These are phyloP conservation scores for Ornithorhynchus anatinus DNA, from an alignment of 2,113 vertebrate species.

Conservation along the genomic window DNA sequence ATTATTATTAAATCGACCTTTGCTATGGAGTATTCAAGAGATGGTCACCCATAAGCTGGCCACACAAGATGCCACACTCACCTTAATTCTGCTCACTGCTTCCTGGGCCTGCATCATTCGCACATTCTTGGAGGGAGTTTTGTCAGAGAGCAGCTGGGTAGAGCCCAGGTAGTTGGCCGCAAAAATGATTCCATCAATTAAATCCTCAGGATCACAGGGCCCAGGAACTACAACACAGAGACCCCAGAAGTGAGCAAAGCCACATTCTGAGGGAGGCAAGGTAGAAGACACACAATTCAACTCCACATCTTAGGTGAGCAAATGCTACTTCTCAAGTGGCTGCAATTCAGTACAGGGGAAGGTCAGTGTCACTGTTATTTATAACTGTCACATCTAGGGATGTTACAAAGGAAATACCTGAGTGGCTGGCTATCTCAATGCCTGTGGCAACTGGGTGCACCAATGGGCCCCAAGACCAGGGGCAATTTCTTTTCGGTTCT, in stretches of 20 bases:
- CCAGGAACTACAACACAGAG: slow-evolving; percentile 85
- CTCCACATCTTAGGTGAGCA: background rate
- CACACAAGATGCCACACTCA: too few species aligned
- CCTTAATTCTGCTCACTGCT: slow-evolving; percentile 96
- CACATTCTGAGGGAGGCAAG: background rate
- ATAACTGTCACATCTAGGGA: background rate
- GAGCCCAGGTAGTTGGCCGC: slow-evolving; percentile 97
- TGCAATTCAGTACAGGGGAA: background rate
- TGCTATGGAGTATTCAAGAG: too few species aligned
- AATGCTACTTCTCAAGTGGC: slow-evolving; percentile 6
- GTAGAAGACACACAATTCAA: background rate
- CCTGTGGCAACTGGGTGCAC: background rate
- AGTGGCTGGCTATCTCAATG: background rate
- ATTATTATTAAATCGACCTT: too few species aligned
- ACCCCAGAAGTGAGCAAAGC: slow-evolving; percentile 18
- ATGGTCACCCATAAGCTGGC: too few species aligned
- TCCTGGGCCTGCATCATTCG: slow-evolving; percentile 99
- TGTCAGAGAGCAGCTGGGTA: slow-evolving; percentile 94
- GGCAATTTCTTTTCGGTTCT: background rate
- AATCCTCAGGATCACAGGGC: slow-evolving; percentile 96
- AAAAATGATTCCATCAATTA: slow-evolving; percentile 98
- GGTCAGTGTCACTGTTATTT: background rate
- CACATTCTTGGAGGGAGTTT: slow-evolving; percentile 95
- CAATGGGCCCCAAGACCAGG: background rate
- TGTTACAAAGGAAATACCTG: background rate